These are phyloP conservation scores for Stomorhina lunata DNA, from an alignment of 2,888 invertebrate species.

Conservation along the genomic window DNA sequence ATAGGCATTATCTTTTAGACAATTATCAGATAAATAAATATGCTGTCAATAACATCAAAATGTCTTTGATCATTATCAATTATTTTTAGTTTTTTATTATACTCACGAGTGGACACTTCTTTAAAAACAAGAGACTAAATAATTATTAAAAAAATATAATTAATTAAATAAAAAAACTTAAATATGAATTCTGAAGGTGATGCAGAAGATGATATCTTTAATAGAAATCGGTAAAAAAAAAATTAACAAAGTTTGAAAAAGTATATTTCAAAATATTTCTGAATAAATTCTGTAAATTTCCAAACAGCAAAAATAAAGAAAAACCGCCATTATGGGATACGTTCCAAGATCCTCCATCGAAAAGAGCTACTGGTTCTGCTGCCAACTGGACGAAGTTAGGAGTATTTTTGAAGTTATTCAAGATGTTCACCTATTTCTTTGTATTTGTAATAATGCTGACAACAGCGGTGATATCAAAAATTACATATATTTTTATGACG, in stretches of 20 bases:
- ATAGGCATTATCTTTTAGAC: conserved; percentile 30
- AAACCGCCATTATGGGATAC: conserved; percentile 87
- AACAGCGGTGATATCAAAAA: conserved; percentile 87
- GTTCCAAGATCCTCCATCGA: conserved; percentile 87
- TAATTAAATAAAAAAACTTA: neutral
- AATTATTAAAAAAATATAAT: neutral
- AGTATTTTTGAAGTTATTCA: conserved; percentile 83
- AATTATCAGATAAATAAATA: conserved; percentile 43
- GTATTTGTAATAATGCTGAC: conserved; percentile 85
- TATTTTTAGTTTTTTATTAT: conserved; percentile 48
- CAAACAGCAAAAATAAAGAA: conserved; percentile 69
- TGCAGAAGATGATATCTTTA: conserved; percentile 50
- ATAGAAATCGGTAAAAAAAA: conserved; percentile 56
- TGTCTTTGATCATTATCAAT: conserved; percentile 35
- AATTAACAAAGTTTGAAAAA: neutral
- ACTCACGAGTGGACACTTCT: conserved; percentile 29
- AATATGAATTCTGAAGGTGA: conserved; percentile 44
- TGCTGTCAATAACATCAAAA: conserved; percentile 30
- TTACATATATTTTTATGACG: conserved; percentile 86
- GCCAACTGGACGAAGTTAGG: conserved; percentile 84
- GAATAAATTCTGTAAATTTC: neutral
- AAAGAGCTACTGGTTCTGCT: conserved; percentile 85
- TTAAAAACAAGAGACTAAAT: neutral
- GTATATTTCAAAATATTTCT: neutral
- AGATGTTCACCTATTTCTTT: conserved; percentile 85